Percentiles rank a stretch among this genome's conserved stretches.
phyloP scores from a whole-genome alignment of 2,113 vertebrate species.

The Lathamus discolor region DNA sequence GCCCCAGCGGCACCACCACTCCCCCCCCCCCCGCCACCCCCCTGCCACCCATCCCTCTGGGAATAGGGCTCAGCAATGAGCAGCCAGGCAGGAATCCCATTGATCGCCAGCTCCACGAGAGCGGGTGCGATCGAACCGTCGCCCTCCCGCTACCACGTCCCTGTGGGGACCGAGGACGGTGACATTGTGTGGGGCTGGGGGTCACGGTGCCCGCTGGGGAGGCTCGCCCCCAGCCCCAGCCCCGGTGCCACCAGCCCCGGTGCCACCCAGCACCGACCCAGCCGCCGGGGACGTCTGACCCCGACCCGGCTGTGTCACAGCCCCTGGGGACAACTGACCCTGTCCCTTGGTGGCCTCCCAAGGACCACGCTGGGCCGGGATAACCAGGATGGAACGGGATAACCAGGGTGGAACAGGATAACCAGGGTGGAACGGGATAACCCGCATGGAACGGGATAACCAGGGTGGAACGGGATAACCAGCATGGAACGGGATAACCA shows the following conservation, averaged over 20 bases:
- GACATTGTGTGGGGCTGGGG: neutral
- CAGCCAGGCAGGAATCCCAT: neutral
- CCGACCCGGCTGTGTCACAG: neutral
- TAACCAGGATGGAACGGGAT: too few species aligned
- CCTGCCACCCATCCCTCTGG: neutral
- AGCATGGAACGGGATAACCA: too few species aligned
- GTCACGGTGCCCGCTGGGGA: rapidly evolving
- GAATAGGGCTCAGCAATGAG: neutral
- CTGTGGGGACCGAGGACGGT: neutral
- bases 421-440: too few species aligned
- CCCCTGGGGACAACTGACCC: neutral
- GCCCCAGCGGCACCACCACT: rapidly evolving
- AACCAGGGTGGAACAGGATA: too few species aligned
- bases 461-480: too few species aligned
- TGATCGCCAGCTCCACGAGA: neutral
- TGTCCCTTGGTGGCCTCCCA: neutral
- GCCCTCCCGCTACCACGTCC: neutral
- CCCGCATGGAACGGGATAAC: too few species aligned
- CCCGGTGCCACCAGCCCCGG: neutral
- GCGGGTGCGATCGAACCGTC: neutral
- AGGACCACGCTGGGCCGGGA: neutral
- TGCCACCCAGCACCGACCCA: neutral
- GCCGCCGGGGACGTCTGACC: neutral
- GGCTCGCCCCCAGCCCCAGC: neutral
- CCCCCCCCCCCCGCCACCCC: neutral